Base-by-base conservation (phyloP, 2,113 vertebrate species). In the Ondatra zibethicus region DNA sequence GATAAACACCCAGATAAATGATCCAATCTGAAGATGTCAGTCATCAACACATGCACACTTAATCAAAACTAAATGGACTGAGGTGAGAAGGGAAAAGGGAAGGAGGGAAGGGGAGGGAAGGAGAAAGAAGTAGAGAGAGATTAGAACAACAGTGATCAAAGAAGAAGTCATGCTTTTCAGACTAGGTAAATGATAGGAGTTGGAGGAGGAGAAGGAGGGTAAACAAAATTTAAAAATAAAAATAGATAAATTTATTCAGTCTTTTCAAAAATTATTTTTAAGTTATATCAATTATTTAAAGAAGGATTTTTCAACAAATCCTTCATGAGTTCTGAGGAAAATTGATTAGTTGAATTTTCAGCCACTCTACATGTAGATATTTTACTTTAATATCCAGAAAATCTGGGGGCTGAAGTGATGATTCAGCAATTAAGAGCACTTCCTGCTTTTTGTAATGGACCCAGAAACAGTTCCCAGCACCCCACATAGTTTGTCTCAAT, bases 41-140 rank as follows among this genome's bases (percentile, higher is more conserved):
- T 55, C 52, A 55, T 55, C 14, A 55, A 55, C 52, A 55, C 14
- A 55, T 55, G 52, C 8, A 63, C 61, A 21, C 61, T 7, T 63
- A 25, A 23, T 23, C 61, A 63, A 63, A 19, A 63, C 5, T 23
- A 25, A 6, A 23, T 63, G 61, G 19, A 63, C 21, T 63, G 61
- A 63, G 21, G 61, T 19, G 5, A 63, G 21, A 23, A 23, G 61
- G 21, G 45, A 3, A 58, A 58, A 33, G 45, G 47, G 7, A 33
- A 0, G 29, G 25, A 47, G 0, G 17, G 36, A 39, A 1, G 21
- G n/a, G 11, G 21, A 25, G 39, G 14, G 3, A 50, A 27, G 29
- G 7, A 33, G 0, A 72, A 3, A 2, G 31, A 23, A 21, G 25
- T 8, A 25, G 70, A 23, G 19, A 73, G 21, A 13, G 39, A 77